Conservation (phyloP, 1,140 invertebrate genomes). For the Charaxes varanes region DNA sequence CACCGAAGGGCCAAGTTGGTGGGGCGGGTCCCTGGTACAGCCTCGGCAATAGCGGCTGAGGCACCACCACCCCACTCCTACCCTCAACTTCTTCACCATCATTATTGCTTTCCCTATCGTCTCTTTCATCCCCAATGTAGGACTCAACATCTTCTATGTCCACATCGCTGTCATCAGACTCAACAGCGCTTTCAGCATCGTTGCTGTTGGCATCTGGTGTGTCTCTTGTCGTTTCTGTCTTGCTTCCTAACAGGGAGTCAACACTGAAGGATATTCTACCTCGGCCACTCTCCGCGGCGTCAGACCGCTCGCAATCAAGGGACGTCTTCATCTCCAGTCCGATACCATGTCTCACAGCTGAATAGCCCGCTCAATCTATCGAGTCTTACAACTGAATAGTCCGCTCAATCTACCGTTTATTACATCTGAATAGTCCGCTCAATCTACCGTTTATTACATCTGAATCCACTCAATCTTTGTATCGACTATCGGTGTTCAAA, state of each 20-base stretch:
- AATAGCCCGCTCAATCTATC: constrained; percentile 17
- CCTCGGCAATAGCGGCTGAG: constrained; percentile 59
- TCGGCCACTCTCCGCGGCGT: constrained; percentile 55
- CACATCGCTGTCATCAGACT: constrained; percentile 62
- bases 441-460: too few relatives aligned
- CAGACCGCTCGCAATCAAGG: constrained; percentile 63
- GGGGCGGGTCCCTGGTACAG: constrained; percentile 58
- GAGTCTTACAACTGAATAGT: constrained; percentile 7
- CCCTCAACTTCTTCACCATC: constrained; percentile 46
- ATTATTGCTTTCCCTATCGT: constrained; percentile 39
- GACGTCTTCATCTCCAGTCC: constrained; percentile 72
- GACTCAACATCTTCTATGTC: constrained; percentile 67
- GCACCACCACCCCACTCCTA: constrained; percentile 56
- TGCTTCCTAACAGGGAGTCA: constrained; percentile 54
- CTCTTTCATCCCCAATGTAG: constrained; percentile 46
- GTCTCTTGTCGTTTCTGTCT: constrained; percentile 36
- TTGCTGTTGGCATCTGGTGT: constrained; percentile 41
- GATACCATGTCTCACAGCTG: constrained; percentile 50
- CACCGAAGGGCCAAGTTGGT: constrained; percentile 61
- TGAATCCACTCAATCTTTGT: too few relatives aligned
- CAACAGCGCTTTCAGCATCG: constrained; percentile 52
- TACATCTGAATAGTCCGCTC: too few relatives aligned
- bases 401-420: neutral
- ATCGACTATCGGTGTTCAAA: too few relatives aligned
- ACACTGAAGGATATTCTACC: constrained; percentile 69